These are phyloP conservation scores for Chrysogorgia sp. DNA, from an alignment of 92 coral and sea anemone species.

Conservation along the genomic window DNA sequence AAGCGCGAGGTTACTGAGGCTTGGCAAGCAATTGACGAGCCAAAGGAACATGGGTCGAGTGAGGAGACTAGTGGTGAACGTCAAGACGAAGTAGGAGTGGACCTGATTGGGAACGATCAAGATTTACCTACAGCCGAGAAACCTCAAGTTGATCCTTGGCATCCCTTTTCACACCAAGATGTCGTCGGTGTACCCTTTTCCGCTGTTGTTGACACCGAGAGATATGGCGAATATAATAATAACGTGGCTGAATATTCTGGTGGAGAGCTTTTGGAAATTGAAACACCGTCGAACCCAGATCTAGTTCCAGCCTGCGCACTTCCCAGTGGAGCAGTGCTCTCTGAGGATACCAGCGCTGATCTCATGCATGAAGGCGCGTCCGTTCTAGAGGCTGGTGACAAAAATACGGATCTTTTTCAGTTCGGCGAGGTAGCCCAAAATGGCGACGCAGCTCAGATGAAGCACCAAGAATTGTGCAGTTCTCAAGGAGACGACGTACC, in stretches of 20 bases:
- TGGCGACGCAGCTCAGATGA: neutral
- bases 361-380: neutral
- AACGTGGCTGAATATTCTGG: conserved; percentile 6
- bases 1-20: conserved; percentile 26
- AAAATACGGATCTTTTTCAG: neutral
- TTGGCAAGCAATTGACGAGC: conserved; percentile 14
- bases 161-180: neutral
- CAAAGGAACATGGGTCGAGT: neutral
- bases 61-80: neutral
- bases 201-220: neutral
- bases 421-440: neutral
- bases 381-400: neutral
- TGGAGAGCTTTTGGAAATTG: neutral
- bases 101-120: neutral
- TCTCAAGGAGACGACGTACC: neutral
- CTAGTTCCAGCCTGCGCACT: neutral
- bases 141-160: neutral
- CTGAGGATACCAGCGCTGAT: neutral
- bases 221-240: conserved; percentile 1
- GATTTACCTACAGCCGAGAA: neutral
- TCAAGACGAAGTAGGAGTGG: neutral
- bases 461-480: neutral
- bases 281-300: conserved; percentile 16
- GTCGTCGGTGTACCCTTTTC: neutral
- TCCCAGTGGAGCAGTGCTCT: neutral